Conservation (phyloP, 1,140 invertebrate genomes). For the Hormaphis cornu region DNA sequence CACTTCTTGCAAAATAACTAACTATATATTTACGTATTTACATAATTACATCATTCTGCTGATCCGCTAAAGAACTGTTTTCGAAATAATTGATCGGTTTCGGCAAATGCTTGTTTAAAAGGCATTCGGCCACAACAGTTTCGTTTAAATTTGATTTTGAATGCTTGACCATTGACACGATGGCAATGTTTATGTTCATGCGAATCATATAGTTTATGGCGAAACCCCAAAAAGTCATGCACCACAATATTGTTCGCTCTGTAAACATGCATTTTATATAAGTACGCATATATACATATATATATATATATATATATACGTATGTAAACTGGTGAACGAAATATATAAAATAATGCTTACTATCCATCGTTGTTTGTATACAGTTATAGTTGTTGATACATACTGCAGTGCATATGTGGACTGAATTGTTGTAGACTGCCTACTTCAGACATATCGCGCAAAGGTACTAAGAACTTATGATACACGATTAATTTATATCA, state of each 20-base stretch:
- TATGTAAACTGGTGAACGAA: no score
- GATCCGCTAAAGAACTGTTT: background rate
- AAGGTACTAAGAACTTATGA: no score
- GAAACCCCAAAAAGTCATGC: slow-evolving; percentile 60
- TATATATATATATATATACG: no score
- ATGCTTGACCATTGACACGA: slow-evolving; percentile 68
- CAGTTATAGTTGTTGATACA: no score
- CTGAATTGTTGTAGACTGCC: no score
- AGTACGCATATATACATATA: no score
- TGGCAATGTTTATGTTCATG: slow-evolving; percentile 73
- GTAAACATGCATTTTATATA: slow-evolving; percentile 37
- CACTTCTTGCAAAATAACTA: no score
- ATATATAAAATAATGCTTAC: no score
- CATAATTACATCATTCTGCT: background rate
- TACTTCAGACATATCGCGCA: no score
- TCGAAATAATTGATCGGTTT: background rate
- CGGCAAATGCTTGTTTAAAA: background rate
- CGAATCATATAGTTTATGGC: slow-evolving; percentile 69
- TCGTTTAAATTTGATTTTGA: background rate
- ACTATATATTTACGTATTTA: background rate
- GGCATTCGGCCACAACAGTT: background rate
- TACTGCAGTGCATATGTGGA: no score
- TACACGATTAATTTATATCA: no score
- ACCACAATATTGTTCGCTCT: slow-evolving; percentile 51
- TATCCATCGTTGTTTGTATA: no score